phyloP scores from a whole-genome alignment of 1,140 invertebrate genomes.

The Caenorhabditis latens region DNA sequence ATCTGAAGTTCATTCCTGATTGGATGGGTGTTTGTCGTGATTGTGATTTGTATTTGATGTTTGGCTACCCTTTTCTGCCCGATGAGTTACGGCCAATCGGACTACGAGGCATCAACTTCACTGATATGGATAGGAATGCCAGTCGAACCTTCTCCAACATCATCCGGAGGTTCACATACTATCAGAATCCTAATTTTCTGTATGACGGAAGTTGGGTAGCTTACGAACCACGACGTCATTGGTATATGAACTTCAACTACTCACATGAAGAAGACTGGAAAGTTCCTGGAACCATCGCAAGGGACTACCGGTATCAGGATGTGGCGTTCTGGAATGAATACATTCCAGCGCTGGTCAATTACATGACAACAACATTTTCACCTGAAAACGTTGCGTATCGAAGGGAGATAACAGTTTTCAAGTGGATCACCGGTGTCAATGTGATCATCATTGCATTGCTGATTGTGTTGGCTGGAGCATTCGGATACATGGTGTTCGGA shows the following conservation, averaged over 20 bases:
- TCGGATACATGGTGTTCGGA: conserved; percentile 69
- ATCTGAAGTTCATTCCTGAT: conserved; percentile 65
- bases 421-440: conserved; percentile 68
- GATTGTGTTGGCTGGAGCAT: conserved; percentile 69
- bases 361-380: conserved; percentile 77
- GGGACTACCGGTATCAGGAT: conserved; percentile 76
- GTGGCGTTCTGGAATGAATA: conserved; percentile 77
- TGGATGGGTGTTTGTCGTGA: conserved; percentile 77
- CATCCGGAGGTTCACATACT: conserved; percentile 72
- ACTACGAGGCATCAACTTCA: conserved; percentile 69
- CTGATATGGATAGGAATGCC: conserved; percentile 73
- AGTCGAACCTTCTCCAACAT: conserved; percentile 73
- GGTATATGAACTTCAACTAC: conserved; percentile 76
- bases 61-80: conserved; percentile 75
- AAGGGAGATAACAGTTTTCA: conserved; percentile 69
- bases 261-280: conserved; percentile 50
- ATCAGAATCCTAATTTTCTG: conserved; percentile 75
- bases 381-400: conserved; percentile 72
- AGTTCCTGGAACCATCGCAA: conserved; percentile 66
- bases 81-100: conserved; percentile 69
- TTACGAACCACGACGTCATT: conserved; percentile 74
- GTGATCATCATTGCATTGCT: conserved; percentile 69
- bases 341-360: conserved; percentile 75
- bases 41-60: conserved; percentile 76
- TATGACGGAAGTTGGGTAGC: conserved; percentile 70